Percentiles rank a stretch among this genome's conserved stretches.
phyloP scores from a whole-genome alignment of 2,797 vertebrate genomes.

The Crocidura indochinensis region DNA sequence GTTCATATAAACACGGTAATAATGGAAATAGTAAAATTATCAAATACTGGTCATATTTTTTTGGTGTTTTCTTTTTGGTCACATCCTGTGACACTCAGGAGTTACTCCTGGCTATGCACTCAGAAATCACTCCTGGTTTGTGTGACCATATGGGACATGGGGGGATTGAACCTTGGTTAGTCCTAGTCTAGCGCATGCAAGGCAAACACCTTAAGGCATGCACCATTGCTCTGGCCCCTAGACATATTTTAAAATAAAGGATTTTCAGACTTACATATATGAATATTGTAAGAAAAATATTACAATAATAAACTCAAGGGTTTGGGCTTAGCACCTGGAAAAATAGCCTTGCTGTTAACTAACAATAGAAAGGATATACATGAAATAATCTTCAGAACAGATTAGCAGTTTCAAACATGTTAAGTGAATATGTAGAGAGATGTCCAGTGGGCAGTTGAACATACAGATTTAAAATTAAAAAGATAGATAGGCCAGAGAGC shows the following conservation, averaged over 20 bases:
- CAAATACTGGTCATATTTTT: conserved; percentile 50
- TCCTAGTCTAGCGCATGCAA: no score
- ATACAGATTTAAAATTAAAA: not conserved
- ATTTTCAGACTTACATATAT: conserved; percentile 16
- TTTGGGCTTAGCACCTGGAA: conserved; percentile 43
- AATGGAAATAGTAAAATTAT: not conserved
- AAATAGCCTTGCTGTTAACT: conserved; percentile 5
- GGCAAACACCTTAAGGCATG: no score
- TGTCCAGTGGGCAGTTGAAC: not conserved
- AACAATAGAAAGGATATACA: not conserved
- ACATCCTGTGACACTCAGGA: no score
- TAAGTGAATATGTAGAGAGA: not conserved
- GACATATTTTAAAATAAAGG: conserved; percentile 51
- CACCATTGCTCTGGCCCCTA: no score
- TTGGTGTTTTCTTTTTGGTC: no score
- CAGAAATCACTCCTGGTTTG: no score
- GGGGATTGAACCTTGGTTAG: no score
- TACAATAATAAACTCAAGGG: conserved; percentile 45
- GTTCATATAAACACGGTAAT: not conserved
- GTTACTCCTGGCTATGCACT: no score
- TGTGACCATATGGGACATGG: no score
- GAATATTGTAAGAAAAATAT: conserved; percentile 34
- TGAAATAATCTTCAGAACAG: not conserved
- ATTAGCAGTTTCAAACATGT: not conserved
- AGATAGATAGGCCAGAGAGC: not conserved